Evolutionary conservation across 2,888 invertebrate genomes (phyloP).

Genomic region (Mamestra brassicae): DNA sequence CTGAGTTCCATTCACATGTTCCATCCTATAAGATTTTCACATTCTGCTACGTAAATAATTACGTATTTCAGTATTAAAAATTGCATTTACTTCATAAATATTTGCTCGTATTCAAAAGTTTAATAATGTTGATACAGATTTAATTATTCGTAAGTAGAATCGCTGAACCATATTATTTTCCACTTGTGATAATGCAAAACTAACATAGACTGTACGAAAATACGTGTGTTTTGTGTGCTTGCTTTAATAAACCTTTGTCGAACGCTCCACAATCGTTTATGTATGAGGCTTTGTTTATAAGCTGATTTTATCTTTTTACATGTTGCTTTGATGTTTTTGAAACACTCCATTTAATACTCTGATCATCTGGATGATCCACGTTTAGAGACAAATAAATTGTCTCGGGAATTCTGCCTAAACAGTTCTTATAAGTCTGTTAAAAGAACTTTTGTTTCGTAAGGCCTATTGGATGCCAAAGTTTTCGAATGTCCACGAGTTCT

Average conservation of each 20-base stretch:
- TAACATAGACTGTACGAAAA: conserved; percentile 6
- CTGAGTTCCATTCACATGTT: conserved; percentile 21
- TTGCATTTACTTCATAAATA: background rate
- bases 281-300: conserved; percentile 34
- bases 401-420: conserved; percentile 11
- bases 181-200: conserved; percentile 9
- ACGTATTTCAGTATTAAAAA: background rate
- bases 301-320: conserved; percentile 30
- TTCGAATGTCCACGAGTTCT: conserved; percentile 37
- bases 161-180: conserved; percentile 23
- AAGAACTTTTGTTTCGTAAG: conserved; percentile 46
- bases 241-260: conserved; percentile 13
- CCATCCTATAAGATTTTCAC: background rate
- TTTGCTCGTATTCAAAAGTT: background rate
- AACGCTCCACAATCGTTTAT: conserved; percentile 31
- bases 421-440: conserved; percentile 33
- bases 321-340: conserved; percentile 12
- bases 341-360: conserved; percentile 19
- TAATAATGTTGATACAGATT: conserved; percentile 21
- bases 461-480: conserved; percentile 32
- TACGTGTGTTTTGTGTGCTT: conserved; percentile 11
- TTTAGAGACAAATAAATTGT: conserved; percentile 33
- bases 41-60: background rate
- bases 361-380: conserved; percentile 32
- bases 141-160: conserved; percentile 14